Base-by-base conservation (phyloP, 2,888 invertebrate genomes). In the Platynereis dumerilii region DNA sequence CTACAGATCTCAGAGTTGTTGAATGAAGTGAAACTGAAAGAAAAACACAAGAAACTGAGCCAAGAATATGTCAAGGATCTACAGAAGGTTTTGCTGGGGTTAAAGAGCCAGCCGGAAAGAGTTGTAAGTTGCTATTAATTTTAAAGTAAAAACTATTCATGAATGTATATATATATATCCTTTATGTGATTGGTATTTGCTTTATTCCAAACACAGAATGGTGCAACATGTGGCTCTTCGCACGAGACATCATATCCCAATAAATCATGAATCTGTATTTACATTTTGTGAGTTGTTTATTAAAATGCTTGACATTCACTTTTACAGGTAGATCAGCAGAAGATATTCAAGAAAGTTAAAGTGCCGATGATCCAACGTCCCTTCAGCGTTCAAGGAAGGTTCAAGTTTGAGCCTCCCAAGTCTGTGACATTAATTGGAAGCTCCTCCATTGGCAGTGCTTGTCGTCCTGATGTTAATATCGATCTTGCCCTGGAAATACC, bases 401-500 rank as follows among this genome's bases (percentile, higher is more conserved):
- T 89, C 80, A 88, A 87, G 80, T 93, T 91, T 80, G 69, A 87
- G 0, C 90, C 90, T 78, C 92, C 93, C 17, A 85, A 85, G 26
- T 82, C 86, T 55, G 86, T 91, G 1, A 83, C 86, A 61, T 78
- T 90, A 2, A 87, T 91, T 70, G 94, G 94, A 1, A 91, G 92
- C 12, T 90, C 89, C 75, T 81, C 85, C 2, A 85, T 88, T 2
- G 88, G 87, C n/a, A 88, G 90, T 27, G 82, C 88, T 42, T 85
- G 91, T 17, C 91, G 90, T 29, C 89, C 91, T 0, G 87, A 89
- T 76, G 78, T 90, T 1, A 81, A 83, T 27, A 86, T 91, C 1
- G 92, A 93, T 78, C 73, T 95, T 64, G 88, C 89, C 74, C 83
- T 95, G 34, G 88, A 88, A 75, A 92, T 95, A 79, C 94, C 95